Base-by-base conservation (phyloP, 2,797 vertebrate species). In the Coccyzus lansbergi region DNA sequence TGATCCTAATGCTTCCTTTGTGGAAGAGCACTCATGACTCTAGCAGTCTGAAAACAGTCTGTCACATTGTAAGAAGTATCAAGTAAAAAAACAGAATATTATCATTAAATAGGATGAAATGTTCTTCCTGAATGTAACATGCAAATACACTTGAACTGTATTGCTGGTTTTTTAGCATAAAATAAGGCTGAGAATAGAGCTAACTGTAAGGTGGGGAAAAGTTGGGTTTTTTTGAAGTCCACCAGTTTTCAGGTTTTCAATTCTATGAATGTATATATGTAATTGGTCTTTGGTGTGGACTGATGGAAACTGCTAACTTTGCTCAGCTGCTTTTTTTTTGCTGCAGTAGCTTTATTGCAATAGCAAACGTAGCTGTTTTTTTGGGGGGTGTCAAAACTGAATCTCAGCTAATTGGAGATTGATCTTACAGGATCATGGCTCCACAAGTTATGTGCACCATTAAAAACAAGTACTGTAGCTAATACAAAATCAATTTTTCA, bases 11-110 rank as follows among this genome's bases (percentile, higher is more conserved):
- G 26, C 10, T 31, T 49, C 33, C 40, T 82, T 12, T 63, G 0
- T 52, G 25, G 26, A 38, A 29, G 22, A 26, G 4, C 51, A 16
- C 12, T 83, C 14, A 25, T 15, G 40, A 10, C 31, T 78, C 5
- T 34, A 49, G 15, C 7, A 42, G 36, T 38, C 8, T 67, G 28
- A 51, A 59, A 89, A 46, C 19, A 59, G 48, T 29, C 13, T 26
- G 31, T 20, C 34, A 26, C 0, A 0, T 19, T 40, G 3, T 28
- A 42, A 40, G 19, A 38, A 63, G 7, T 34, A 65, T 6, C 6
- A 59, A 51, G 42, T 68, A 28, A 22, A 28, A 26, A 17, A n/a
- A n/a, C 20, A 10, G 2, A 55, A 17, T 16, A 14, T 4, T 2
- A 24, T 53, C 7, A 33, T 62, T 62, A 42, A 44, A 20, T 31